Evolutionary conservation across 2,888 invertebrate species (phyloP).

Genomic region (Teleiodes luculella): DNA sequence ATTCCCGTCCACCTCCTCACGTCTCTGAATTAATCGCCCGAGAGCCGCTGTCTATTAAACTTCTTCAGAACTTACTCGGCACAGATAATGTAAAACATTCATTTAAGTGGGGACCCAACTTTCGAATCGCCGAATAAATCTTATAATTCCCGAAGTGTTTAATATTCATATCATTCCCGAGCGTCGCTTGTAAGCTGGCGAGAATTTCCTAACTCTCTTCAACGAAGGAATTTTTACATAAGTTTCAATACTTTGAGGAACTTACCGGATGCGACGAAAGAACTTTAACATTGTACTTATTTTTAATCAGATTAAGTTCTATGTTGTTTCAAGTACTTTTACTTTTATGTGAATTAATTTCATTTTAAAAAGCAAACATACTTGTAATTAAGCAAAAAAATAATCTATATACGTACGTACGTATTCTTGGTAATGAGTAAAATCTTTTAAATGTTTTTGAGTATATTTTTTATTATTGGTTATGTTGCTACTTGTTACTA

Average conservation of each 20-base stretch:
- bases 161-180: conserved; percentile 74
- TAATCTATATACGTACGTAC: too few relatives aligned
- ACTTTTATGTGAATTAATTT: too few relatives aligned
- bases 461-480: too few relatives aligned
- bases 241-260: conserved; percentile 7
- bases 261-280: neutral
- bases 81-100: conserved; percentile 78
- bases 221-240: conserved; percentile 14
- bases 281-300: neutral
- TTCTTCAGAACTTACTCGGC: conserved; percentile 73
- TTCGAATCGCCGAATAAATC: conserved; percentile 73
- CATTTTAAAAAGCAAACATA: too few relatives aligned
- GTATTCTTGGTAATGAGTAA: too few relatives aligned
- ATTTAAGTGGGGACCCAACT: conserved; percentile 71
- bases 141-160: conserved; percentile 73
- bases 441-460: too few relatives aligned
- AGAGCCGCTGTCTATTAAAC: conserved; percentile 73
- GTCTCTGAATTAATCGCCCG: conserved; percentile 73
- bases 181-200: conserved; percentile 31
- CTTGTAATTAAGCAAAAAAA: too few relatives aligned
- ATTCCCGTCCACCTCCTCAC: conserved; percentile 71
- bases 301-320: too few relatives aligned
- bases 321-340: too few relatives aligned
- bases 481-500: too few relatives aligned
- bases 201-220: conserved; percentile 24